Base-by-base conservation (phyloP, 2,888 invertebrate genomes). In the Bedellia somnulentella region DNA sequence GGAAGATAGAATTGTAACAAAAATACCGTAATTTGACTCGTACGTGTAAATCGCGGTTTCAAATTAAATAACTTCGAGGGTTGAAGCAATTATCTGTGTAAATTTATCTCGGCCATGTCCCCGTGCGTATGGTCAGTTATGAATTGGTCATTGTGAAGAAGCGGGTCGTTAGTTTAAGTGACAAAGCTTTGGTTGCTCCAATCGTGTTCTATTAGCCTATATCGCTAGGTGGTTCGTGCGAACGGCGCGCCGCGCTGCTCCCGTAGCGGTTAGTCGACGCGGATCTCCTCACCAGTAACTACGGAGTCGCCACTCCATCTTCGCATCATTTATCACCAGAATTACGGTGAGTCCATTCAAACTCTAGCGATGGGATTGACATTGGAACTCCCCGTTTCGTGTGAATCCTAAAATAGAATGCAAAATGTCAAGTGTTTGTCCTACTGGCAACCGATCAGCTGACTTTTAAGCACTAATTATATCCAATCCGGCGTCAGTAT, bases 391-490 rank as follows among this genome's bases (percentile, higher is more conserved):
- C 27, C 25, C 33, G 33, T 31, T 24, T 35, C 35, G 33, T 32
- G 35, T n/a, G n/a, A n/a, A n/a, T n/a, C 75, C 71, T 70, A 73
- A 75, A 73, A 75, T 75, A 75, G 68, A 63, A n/a, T 45, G 59
- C 68, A 67, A 67, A 67, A 68, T 64, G 60, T 57, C 61, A 64
- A 63, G 67, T 55, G 62, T 61, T 56, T 64, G 70, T 70, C 68
- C 68, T 68, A 71, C 57, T 54, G 56, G 45, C 43, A 31, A 52
- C 49, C 52, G 52, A 71, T 75, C 75, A 75, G 75, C 75, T 75
- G 75, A 71, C 73, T 55, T 52, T 50, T n/a, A n/a, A 50, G 58
- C 52, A 47, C 45, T 61, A 66, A 66, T 67, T 66, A 60, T 62
- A 63, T 53, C 50, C 48, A 62, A 63, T 70, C 64, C 15, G 15